Base-by-base conservation (phyloP, 2,797 vertebrate species). In the Manis pentadactyla region DNA sequence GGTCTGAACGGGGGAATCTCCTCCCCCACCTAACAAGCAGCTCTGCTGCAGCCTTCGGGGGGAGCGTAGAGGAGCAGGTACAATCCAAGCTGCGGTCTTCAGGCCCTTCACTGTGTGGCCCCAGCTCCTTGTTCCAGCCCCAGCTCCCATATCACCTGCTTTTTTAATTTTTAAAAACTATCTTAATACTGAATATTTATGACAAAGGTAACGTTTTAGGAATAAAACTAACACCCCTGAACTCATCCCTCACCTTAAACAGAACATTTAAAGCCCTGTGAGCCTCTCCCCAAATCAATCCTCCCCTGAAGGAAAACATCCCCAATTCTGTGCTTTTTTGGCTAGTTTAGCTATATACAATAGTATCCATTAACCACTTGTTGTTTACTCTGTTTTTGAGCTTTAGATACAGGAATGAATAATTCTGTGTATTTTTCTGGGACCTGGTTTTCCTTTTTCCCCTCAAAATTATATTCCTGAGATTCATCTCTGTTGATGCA, bases 141-240 rank as follows among this genome's bases (percentile, higher is more conserved):
- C 25, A 2, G 57, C 63, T 75, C 63, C 37, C 4, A 0, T 25
- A 53, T 39, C 64, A 79, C 31, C 19, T 61, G 49, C 68, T 91
- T 82, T 75, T 79, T 74, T 61, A 64, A 95, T 75, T 92, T 93
- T 96, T 83, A 83, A 95, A 93, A 96, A 82, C 49, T 53, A 61
- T 8, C 53, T 75, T 39, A 95, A 84, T 31, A 61, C 37, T 49
- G 59, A 87, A 4, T 95, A 90, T 78, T 90, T 90, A 66, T 12
- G 34, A 85, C 39, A 34, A 74, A 2, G 39, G 34, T 79, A 82
- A 81, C 25, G 46, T 27, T 53, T 55, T 9, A 66, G 71, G 71
- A 95, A 68, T 77, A 83, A 69, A 85, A 91, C 13, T 14, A 69
- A 82, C 7, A 59, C 49, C n/a, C 17, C 27, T 11, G 21, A 77